Base-by-base conservation (phyloP, 2,888 invertebrate genomes). In the Torymus texanus region DNA sequence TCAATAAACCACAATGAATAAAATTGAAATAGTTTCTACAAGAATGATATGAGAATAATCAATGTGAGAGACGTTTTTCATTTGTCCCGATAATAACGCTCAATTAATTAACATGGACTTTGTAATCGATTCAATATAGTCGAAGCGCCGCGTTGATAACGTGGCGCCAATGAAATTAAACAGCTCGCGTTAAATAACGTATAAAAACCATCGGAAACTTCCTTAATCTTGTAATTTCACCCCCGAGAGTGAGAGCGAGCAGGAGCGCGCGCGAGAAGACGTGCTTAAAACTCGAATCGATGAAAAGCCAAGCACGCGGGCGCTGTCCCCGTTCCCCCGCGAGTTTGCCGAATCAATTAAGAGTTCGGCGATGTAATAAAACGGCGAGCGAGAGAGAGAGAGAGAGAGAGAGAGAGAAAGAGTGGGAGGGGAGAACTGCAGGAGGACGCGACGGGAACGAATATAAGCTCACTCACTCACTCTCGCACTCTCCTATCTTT, bases 291-390 rank as follows among this genome's bases (percentile, higher is more conserved):
- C 70, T 77, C 63, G 18, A 77, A 77, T 59, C 77, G 63, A 71
- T 65, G 71, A 65, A 59, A 65, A 65, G 71, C 24, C 71, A 29
- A 61, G 53, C 59, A 14, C 75, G 24, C 29, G 29, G 61, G 12
- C 14, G 10, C 24, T 14, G n/a, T 13, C 58, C 16, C 4, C 16
- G 14, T 50, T 61, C 75, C 24, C 41, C 55, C 11, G 16, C 56
- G 58, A 76, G 61, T 72, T 76, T 65, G 73, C 67, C 67, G 73
- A 80, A 80, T 80, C 80, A 80, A 80, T 80, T 80, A 80, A 80
- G 76, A 80, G 76, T 80, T 80, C 50, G 67, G 41, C 76, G 62
- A 51, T 62, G 72, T 77, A 68, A 77, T 80, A 77, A 80, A 80
- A 80, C 68, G 67, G 41, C 41, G 4, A 29, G 29, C 1, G 29